Percentiles rank a stretch among this genome's conserved stretches.
Evolutionary conservation across 2,797 vertebrate species (phyloP).

Genomic region (Mionectes olivaceus): DNA sequence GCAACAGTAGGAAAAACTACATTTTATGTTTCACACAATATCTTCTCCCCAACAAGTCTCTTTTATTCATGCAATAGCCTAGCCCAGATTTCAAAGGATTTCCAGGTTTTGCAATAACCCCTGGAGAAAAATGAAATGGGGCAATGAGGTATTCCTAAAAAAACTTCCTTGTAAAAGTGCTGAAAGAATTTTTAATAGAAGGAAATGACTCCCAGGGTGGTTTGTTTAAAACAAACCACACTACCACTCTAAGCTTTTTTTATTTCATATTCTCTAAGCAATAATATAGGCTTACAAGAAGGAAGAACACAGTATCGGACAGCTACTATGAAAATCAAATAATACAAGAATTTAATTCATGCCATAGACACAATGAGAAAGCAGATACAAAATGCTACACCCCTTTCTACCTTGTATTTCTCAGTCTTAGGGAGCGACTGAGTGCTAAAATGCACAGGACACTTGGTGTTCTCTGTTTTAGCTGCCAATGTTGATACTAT

Average conservation of each 20-base stretch:
- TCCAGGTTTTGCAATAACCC: not conserved
- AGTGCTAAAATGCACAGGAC: not conserved
- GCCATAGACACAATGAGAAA: not conserved
- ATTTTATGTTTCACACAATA: not conserved
- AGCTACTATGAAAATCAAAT: not conserved
- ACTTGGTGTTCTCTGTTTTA: not conserved
- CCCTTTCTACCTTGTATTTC: not conserved
- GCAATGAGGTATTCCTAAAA: not conserved
- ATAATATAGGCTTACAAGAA: not conserved
- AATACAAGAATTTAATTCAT: not conserved
- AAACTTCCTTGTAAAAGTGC: not conserved
- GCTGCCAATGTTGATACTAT: not conserved
- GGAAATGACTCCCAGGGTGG: not conserved
- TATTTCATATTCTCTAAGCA: not conserved
- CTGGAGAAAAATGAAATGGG: not conserved
- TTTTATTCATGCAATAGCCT: not conserved
- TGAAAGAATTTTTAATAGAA: not conserved
- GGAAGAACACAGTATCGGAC: not conserved
- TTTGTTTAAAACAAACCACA: not conserved
- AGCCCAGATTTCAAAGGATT: not conserved
- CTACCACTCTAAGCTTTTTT: not conserved
- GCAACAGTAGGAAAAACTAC: not conserved
- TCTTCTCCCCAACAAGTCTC: not conserved
- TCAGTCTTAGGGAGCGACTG: not conserved
- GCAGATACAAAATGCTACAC: not conserved